These are phyloP conservation scores for Ips typographus DNA, from an alignment of 1,140 invertebrate species.

Conservation along the genomic window DNA sequence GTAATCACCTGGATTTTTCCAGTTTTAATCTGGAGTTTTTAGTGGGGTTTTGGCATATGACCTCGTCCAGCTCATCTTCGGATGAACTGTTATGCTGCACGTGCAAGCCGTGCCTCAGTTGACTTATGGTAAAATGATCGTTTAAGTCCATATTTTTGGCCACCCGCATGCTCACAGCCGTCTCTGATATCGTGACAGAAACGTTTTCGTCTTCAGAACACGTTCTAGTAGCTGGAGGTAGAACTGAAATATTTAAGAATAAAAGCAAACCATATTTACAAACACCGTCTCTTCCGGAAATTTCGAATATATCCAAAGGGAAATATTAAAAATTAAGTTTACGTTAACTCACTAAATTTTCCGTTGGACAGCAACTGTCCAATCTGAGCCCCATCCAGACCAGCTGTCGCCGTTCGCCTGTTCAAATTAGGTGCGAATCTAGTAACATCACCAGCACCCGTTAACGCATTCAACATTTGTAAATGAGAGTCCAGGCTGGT, in stretches of 20 bases:
- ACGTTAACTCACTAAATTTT: constrained; percentile 42
- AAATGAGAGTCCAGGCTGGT: constrained; percentile 77
- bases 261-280: background rate
- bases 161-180: constrained; percentile 58
- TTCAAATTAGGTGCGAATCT: constrained; percentile 57
- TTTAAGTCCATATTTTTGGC: constrained; percentile 57
- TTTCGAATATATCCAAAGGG: no score
- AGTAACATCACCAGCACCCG: constrained; percentile 53
- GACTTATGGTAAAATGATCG: constrained; percentile 56
- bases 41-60: background rate
- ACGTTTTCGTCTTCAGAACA: constrained; percentile 58
- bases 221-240: constrained; percentile 48
- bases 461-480: constrained; percentile 59
- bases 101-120: constrained; percentile 52
- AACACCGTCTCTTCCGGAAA: background rate
- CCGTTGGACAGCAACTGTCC: constrained; percentile 57
- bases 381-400: constrained; percentile 58
- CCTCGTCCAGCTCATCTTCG: constrained; percentile 38
- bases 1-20: no score
- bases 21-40: no score
- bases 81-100: constrained; percentile 42
- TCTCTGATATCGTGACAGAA: constrained; percentile 57
- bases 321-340: background rate
- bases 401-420: constrained; percentile 58
- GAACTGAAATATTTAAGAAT: constrained; percentile 14